Conservation (phyloP, 2,888 invertebrate genomes). For the Trachelus troglodyta region DNA sequence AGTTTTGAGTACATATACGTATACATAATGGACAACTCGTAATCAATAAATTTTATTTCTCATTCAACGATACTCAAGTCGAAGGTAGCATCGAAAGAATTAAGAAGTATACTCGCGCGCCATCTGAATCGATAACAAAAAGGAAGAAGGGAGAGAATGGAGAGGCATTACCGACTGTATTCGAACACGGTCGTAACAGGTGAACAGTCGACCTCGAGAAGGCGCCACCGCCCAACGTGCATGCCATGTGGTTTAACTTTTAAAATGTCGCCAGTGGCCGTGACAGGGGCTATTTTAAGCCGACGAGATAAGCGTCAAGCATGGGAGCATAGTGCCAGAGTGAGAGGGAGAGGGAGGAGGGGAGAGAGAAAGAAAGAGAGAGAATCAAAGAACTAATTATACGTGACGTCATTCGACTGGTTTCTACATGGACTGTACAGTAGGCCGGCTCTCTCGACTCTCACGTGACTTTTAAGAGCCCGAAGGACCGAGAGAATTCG, state of each 20-base stretch:
- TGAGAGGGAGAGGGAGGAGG: constrained; percentile 9
- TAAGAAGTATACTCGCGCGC: too few species aligned
- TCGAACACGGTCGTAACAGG: constrained; percentile 10
- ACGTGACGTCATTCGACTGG: constrained; percentile 57
- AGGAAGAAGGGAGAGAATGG: constrained; percentile 6
- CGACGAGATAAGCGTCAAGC: constrained; percentile 59
- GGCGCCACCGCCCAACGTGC: constrained; percentile 33
- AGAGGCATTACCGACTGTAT: constrained; percentile 4
- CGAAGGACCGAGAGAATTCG: too few species aligned
- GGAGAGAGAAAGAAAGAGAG: constrained; percentile 29
- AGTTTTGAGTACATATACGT: too few species aligned
- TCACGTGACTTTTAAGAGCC: too few species aligned
- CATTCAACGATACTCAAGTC: too few species aligned
- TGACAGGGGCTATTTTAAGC: constrained; percentile 65
- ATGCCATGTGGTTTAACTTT: constrained; percentile 51
- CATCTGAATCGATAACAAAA: not conserved
- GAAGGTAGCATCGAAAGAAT: too few species aligned
- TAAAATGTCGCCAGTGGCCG: constrained; percentile 65
- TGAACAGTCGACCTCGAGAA: constrained; percentile 26
- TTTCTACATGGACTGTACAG: constrained; percentile 36
- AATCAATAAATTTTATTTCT: too few species aligned
- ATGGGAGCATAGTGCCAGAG: constrained; percentile 18
- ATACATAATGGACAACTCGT: too few species aligned
- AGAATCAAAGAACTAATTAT: constrained; percentile 58
- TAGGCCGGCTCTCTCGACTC: not conserved